Conservation (phyloP, 2,113 vertebrate species). For the Stomatorhinus ivindoensis region DNA sequence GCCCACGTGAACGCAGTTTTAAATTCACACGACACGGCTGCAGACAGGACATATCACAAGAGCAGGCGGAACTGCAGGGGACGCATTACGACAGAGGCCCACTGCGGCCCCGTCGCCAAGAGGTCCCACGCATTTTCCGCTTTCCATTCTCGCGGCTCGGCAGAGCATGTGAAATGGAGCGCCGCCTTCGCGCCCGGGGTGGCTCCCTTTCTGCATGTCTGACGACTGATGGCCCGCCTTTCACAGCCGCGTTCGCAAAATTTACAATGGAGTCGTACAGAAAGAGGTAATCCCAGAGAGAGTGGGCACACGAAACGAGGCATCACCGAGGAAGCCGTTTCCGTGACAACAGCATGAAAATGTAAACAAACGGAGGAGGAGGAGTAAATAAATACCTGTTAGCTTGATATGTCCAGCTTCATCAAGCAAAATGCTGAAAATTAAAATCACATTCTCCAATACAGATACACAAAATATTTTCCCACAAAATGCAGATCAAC, state of each 20-base stretch:
- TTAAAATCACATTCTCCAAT: constrained; percentile 76
- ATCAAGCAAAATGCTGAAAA: constrained; percentile 99
- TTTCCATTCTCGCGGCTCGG: not conserved
- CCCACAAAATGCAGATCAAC: constrained; percentile 28
- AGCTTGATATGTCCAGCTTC: constrained; percentile 99
- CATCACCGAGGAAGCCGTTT: not conserved
- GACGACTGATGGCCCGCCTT: not conserved
- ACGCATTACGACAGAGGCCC: not conserved
- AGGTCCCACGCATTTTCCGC: not conserved
- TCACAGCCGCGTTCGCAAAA: not conserved
- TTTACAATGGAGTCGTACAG: not conserved
- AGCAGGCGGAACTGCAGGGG: not conserved
- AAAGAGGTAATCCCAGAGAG: not conserved
- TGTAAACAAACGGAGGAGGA: not conserved
- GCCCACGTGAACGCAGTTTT: not conserved
- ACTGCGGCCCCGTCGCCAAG: not conserved
- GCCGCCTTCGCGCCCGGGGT: not conserved
- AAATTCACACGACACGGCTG: not conserved
- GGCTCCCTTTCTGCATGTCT: not conserved
- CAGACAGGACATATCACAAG: not conserved
- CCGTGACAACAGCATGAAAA: not conserved
- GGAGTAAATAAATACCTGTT: constrained; percentile 74
- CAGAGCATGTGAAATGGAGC: not conserved
- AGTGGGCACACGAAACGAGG: not conserved
- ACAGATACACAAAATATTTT: constrained; percentile 51